These are phyloP conservation scores for Troides aeacus DNA, from an alignment of 2,888 invertebrate genomes.

Conservation along the genomic window DNA sequence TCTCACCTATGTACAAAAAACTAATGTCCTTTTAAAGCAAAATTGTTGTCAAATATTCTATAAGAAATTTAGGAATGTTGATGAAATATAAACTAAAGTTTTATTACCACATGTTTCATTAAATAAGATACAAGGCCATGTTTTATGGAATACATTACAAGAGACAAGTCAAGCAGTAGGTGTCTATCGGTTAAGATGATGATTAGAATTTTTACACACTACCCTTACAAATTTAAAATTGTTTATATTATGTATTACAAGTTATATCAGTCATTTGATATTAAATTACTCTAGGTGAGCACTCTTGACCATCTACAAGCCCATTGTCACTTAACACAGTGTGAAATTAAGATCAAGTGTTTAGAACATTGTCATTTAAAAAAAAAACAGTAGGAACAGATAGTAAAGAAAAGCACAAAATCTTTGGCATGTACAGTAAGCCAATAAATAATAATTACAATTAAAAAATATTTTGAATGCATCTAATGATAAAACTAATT, in stretches of 20 bases:
- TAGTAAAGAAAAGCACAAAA: slow-evolving; percentile 16
- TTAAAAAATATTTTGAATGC: slow-evolving; percentile 27
- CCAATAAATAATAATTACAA: slow-evolving; percentile 16
- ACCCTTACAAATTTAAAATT: no score
- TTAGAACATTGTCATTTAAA: not conserved
- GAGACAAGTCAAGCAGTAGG: no score
- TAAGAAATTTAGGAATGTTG: slow-evolving; percentile 15
- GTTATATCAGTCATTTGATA: no score
- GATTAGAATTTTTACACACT: no score
- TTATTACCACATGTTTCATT: slow-evolving; percentile 7
- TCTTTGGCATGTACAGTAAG: slow-evolving; percentile 26
- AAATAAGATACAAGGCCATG: not conserved
- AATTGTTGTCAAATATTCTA: not conserved
- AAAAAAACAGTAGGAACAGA: not conserved
- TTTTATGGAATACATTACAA: no score
- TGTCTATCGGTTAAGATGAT: no score
- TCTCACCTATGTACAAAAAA: slow-evolving; percentile 23
- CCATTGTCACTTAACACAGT: no score
- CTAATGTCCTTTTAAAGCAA: not conserved
- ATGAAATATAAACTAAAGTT: slow-evolving; percentile 11
- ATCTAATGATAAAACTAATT: slow-evolving; percentile 31
- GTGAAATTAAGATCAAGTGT: no score
- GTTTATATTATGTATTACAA: no score
- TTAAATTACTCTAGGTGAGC: no score
- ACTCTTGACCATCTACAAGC: no score